A percentile compares a stretch with the other conserved stretches of the same genome.
phyloP scores from a whole-genome alignment of 2,113 vertebrate species.

The Misgurnus anguillicaudatus region DNA sequence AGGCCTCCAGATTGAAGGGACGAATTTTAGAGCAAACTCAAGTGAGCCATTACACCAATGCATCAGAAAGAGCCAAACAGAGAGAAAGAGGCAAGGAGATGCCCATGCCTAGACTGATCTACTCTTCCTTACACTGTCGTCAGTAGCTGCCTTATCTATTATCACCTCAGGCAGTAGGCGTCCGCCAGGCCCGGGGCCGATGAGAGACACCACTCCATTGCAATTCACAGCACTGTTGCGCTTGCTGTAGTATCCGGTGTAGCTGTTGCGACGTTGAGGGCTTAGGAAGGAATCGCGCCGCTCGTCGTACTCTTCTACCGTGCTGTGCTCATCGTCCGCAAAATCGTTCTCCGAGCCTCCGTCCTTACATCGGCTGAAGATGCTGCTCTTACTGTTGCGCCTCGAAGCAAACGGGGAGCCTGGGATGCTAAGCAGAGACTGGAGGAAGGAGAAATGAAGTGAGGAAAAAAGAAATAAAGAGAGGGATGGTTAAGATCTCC shows the following conservation, averaged over 20 bases:
- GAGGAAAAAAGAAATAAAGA: constrained; percentile 26
- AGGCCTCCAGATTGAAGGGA: constrained; percentile 35
- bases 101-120: constrained; percentile 83
- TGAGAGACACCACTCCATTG: constrained; percentile 97
- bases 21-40: constrained; percentile 21
- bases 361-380: constrained; percentile 95
- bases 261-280: constrained; percentile 91
- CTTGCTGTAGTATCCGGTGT: constrained; percentile 94
- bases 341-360: constrained; percentile 95
- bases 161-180: constrained; percentile 99
- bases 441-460: not conserved
- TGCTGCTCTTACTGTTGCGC: constrained; percentile 98
- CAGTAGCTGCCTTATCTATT: constrained; percentile 91
- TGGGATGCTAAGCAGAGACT: constrained; percentile 97
- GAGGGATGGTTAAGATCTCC: not conserved
- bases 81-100: constrained; percentile 39
- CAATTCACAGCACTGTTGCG: constrained; percentile 98
- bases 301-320: constrained; percentile 94
- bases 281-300: constrained; percentile 92
- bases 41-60: constrained; percentile 35
- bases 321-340: constrained; percentile 96
- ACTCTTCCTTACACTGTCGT: constrained; percentile 83
- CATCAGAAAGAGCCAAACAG: constrained; percentile 49
- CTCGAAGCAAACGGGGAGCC: constrained; percentile 95
- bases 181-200: constrained; percentile 88